Evolutionary conservation across 2,797 vertebrate species (phyloP).

Genomic region (Thripadectes ignobilis): DNA sequence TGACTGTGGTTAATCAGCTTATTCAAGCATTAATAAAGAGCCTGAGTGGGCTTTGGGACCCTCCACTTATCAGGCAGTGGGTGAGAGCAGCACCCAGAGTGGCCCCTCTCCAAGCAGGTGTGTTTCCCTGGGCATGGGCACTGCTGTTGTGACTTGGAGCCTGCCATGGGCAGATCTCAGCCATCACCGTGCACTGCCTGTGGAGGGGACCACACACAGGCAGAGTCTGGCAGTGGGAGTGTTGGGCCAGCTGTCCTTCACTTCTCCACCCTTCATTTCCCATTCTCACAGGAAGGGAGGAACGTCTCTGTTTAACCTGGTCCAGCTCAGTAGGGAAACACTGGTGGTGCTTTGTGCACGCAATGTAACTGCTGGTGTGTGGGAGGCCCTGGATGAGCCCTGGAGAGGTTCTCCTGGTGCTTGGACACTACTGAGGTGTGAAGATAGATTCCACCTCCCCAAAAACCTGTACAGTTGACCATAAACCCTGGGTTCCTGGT

Average conservation of each 20-base stretch:
- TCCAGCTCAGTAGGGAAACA: not conserved
- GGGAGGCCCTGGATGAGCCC: not conserved
- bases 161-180: not conserved
- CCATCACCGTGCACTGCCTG: fast-evolving
- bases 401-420: not conserved
- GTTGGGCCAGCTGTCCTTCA: not conserved
- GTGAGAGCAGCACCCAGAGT: not conserved
- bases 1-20: not conserved
- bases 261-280: not conserved
- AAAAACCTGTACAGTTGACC: not conserved
- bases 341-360: not conserved
- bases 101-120: not conserved
- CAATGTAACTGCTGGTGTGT: not conserved
- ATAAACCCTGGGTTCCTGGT: not conserved
- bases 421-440: not conserved
- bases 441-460: not conserved
- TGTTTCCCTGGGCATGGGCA: not conserved
- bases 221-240: not conserved
- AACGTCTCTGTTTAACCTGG: not conserved
- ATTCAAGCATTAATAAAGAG: not conserved
- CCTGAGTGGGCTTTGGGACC: not conserved
- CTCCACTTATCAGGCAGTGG: not conserved
- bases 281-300: not conserved
- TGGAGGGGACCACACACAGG: not conserved
- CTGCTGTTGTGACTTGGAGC: fast-evolving